Evolutionary conservation across 2,888 invertebrate genomes (phyloP), one percentile per base, ranked within the genome.

Genomic region (Muschampia plurimacula): DNA sequence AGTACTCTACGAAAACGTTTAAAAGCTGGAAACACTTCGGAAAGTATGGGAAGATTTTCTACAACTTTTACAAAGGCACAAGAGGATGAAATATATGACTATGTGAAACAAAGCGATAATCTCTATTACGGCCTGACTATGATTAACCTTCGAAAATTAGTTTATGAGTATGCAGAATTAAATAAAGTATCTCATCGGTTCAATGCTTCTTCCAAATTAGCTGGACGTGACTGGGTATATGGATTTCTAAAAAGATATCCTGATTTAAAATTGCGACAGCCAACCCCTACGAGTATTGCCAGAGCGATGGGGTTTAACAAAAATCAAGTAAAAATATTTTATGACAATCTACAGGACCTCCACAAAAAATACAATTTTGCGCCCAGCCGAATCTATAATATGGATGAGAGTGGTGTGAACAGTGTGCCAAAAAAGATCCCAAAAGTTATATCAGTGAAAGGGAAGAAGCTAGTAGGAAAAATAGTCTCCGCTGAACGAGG

Each of bases 401-500:
- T 78, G 9, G 82, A 84, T 59, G 83, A 83, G 69, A 82, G 82
- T 39, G 83, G 84, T 10, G 76, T 84, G n/a, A 77, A 78, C 9
- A 66, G 69, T 65, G 82, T 82, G n/a, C 78, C 80, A 10, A 79
- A 79, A 69, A 77, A 75, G 22, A 75, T 74, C 28, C 63, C 74
- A 57, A 80, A 82, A 74, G 77, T 83, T 13, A 60, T 83, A 13
- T 76, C 77, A 22, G 15, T 64, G 8, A 80, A 79, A 72, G 82
- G 82, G 10, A 75, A 77, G 76, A 80, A 79, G 67, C 80, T 81
- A 76, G 82, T 84, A 44, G 81, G 80, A 6, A 74, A 76, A 6
- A n/a, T 83, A 13, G 74, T 80, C 22, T 66, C 65, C 9, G 79
- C 76, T 36, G 81, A 81, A 65, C 63, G 78, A 71, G 81, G 79